Conservation (phyloP, 2,888 invertebrate species). For the Eupithecia subumbrata region DNA sequence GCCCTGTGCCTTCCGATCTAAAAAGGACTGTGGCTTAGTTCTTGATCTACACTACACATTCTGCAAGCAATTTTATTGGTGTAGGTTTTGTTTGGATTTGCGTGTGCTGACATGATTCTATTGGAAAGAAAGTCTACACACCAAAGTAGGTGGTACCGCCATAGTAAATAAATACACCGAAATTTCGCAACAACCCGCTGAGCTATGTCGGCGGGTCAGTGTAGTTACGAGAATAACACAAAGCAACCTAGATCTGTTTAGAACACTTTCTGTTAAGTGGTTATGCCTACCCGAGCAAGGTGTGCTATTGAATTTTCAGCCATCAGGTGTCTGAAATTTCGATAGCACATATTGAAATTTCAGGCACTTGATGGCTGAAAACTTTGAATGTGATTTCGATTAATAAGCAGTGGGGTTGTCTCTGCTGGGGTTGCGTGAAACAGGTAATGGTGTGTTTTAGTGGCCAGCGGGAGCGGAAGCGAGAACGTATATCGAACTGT, state of each 20-base stretch:
- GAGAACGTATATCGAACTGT: not conserved
- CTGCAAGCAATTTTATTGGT: not conserved
- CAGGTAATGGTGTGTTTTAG: not conserved
- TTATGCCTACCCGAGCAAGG: not conserved
- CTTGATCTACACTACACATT: not conserved
- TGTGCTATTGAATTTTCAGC: too few relatives aligned
- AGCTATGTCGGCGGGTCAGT: not conserved
- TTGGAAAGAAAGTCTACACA: not conserved
- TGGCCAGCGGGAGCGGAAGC: not conserved
- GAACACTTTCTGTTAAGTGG: not conserved
- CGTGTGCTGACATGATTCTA: not conserved
- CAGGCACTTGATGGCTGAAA: not conserved
- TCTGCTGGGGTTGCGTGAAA: not conserved
- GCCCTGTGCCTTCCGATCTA: constrained; percentile 76
- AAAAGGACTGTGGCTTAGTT: not conserved
- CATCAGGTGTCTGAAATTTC: too few relatives aligned
- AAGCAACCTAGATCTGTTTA: not conserved
- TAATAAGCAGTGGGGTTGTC: not conserved
- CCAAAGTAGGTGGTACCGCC: too few relatives aligned
- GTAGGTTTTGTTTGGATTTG: not conserved
- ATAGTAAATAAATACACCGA: not conserved
- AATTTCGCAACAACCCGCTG: not conserved
- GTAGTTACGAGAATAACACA: not conserved
- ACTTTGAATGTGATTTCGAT: not conserved
- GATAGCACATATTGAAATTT: not conserved